Conservation (phyloP, 2,797 vertebrate genomes). For the Melanotaenia parkinsoni region DNA sequence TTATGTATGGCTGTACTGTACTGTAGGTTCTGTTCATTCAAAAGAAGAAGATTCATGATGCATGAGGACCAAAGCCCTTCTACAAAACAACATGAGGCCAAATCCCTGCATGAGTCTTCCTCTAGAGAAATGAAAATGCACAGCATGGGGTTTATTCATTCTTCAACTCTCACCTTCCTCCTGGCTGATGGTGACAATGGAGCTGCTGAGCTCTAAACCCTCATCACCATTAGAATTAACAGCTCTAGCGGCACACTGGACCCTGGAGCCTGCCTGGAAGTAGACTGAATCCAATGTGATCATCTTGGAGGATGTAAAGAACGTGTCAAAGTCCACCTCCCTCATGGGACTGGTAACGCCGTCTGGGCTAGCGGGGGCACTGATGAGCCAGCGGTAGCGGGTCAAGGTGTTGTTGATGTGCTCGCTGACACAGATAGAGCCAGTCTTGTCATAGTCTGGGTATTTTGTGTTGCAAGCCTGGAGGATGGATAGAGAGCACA, state of each 20-base stretch:
- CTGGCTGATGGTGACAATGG: conserved; percentile 83
- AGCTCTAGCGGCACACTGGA: conserved; percentile 92
- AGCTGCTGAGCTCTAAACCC: conserved; percentile 91
- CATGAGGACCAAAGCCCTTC: conserved; percentile 19
- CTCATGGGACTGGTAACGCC: conserved; percentile 93
- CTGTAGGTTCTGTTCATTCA: conserved; percentile 3
- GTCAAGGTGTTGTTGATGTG: conserved; percentile 92
- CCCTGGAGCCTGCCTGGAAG: conserved; percentile 92
- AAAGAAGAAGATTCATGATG: conserved; percentile 13
- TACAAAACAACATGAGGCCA: neutral
- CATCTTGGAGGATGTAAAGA: conserved; percentile 94
- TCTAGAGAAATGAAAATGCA: conserved; percentile 19
- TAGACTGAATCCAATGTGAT: conserved; percentile 94
- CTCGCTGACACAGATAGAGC: conserved; percentile 91
- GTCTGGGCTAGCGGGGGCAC: conserved; percentile 88
- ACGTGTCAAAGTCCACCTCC: conserved; percentile 95
- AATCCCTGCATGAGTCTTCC: conserved; percentile 21
- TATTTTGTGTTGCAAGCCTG: conserved; percentile 95
- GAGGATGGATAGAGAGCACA: conserved; percentile 33
- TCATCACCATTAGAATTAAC: conserved; percentile 89
- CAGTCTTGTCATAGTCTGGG: conserved; percentile 91
- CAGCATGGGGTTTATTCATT: conserved; percentile 11
- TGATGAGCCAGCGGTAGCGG: conserved; percentile 91
- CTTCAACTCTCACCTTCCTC: conserved; percentile 86
- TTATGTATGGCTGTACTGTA: neutral